Evolutionary conservation across 2,113 vertebrate genomes (phyloP), one percentile per base, ranked within the genome.

Genomic region (Myxocyprinus asiaticus): DNA sequence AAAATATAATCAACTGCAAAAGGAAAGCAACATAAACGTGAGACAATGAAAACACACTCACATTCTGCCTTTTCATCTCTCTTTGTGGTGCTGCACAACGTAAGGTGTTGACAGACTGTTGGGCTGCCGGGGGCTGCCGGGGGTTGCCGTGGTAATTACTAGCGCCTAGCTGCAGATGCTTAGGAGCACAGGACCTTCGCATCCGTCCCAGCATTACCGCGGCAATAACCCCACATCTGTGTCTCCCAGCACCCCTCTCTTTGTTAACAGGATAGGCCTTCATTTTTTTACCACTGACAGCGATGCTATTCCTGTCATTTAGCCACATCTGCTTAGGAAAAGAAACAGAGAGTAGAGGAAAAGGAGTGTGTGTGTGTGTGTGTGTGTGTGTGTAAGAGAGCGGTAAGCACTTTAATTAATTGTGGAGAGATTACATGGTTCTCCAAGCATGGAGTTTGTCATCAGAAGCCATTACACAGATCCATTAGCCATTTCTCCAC

Each of bases 401-500:
- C 91, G 94, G 92, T 90, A 91, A 93, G 94, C 94, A 94, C 94
- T 98, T 98, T 98, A 98, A 98, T 99, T 98, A 99, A 99, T 98
- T 99, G 97, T 94, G 91, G 94, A 93, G 94, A 96, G 95, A 99
- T 99, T 98, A 99, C 98, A 98, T 96, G 97, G 96, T 97, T 96
- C 95, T 99, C 95, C 97, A 98, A 96, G 94, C 96, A 93, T 98
- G 97, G 95, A 97, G 96, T 98, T 95, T 98, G 97, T 98, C 97
- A 99, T 98, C 97, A 98, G 96, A 93, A 94, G 95, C 94, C 95
- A 98, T 99, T 99, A 98, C 96, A 97, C 96, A 98, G 97, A 96
- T 96, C 97, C 98, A 98, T 98, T 97, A 98, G 97, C 98, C 96
- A 95, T 96, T 98, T 98, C 96, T 98, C 96, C 95, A 97, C 95